Base-by-base conservation (phyloP, 1,140 invertebrate species). In the Sminthurinus signatus region DNA sequence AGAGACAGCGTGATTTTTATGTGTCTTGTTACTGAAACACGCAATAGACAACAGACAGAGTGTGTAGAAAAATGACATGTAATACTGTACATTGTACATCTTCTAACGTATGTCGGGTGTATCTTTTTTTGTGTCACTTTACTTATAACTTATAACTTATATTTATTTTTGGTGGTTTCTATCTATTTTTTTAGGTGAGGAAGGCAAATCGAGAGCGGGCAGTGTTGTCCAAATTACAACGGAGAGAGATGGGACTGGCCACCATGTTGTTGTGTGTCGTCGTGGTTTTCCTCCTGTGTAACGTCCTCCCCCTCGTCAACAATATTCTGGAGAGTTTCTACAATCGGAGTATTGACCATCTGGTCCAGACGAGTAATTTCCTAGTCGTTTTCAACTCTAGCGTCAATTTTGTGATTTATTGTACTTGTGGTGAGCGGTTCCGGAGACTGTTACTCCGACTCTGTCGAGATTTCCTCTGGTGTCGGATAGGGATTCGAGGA, bases 251-350 rank as follows among this genome's bases (percentile, higher is more conserved):
- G 50, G 88, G 89, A 0, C 77, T 94, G 51, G 89, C 93, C 17
- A 91, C 91, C 31, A 97, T 98, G 92, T 78, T 98, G 29, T 82
- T 96, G 2, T 56, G 88, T 69, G 91, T 98, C 1, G 93, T 98
- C 0, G 83, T 93, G 3, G 92, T 96, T 0, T 96, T 96, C 77
- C 88, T 96, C 71, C 80, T 90, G n/a, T 95, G 93, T 75, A 96
- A 97, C 78, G 83, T 96, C 32, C 81, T 95, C 36, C 89, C 93
- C 0, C 80, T 96, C 31, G 85, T 93, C 2, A 86, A 89, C 68
- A 96, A 96, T 78, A 85, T 94, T 25, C 81, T 88, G 62, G 92
- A 94, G 75, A 85, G 84, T 21, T 88, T 87, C 73, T 82, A 81
- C 73, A 82, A 59, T 19, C 62, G 31, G n/a, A 58, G 28, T 32